These are phyloP conservation scores for Macrotus californicus DNA, from an alignment of 2,113 vertebrate genomes.

Conservation along the genomic window DNA sequence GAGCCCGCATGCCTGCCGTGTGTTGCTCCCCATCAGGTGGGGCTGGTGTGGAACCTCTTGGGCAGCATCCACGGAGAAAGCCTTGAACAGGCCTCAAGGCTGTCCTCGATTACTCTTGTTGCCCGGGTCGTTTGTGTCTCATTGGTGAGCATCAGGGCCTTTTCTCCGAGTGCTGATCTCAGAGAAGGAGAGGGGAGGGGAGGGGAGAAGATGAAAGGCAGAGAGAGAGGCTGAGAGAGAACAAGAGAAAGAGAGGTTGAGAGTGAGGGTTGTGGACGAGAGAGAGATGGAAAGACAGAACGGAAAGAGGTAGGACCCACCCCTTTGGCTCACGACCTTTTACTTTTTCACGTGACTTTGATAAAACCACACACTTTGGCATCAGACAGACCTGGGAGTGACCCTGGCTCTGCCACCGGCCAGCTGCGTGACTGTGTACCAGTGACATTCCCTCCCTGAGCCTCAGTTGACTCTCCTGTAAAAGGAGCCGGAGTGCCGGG, in stretches of 20 bases:
- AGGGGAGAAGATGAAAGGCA: neutral
- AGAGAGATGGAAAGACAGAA: neutral
- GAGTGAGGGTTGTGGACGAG: rapidly evolving
- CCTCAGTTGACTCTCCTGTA: neutral
- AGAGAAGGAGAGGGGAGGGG: neutral
- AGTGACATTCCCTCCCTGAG: rapidly evolving
- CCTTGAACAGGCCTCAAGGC: rapidly evolving
- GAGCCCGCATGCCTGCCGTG: rapidly evolving
- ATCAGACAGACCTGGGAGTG: neutral
- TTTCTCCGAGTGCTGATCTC: neutral
- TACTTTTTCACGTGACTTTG: neutral
- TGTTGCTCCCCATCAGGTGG: too few relatives aligned
- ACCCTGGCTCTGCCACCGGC: neutral
- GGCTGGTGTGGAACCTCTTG: neutral
- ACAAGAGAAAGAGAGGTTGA: neutral
- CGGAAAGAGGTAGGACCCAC: rapidly evolving
- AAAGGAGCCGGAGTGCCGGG: neutral
- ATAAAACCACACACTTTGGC: neutral
- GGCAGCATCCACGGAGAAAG: rapidly evolving
- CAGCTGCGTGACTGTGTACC: neutral
- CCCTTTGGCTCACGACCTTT: rapidly evolving
- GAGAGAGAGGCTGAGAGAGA: too few relatives aligned
- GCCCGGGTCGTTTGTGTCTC: neutral
- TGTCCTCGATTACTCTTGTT: neutral
- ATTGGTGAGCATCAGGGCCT: neutral